phyloP scores from a whole-genome alignment of 1,140 invertebrate species.

The Drosophila ficusphila region DNA sequence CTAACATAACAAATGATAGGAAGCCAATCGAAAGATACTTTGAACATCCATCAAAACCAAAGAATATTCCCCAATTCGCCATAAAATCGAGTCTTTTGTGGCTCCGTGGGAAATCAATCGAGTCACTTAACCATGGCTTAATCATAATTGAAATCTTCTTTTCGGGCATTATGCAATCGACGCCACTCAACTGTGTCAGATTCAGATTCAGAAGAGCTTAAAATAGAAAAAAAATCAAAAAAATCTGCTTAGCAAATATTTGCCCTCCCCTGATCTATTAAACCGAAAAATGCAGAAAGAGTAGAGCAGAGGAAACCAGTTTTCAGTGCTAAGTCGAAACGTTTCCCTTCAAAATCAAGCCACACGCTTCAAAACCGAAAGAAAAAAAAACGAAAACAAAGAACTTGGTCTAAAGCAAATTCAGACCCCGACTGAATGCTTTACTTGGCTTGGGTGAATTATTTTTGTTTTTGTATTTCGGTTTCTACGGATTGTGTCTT shows the following conservation, averaged over 20 bases:
- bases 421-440: conserved; percentile 18
- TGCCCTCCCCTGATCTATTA: conserved; percentile 20
- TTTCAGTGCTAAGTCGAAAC: conserved; percentile 22
- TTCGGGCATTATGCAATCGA: conserved; percentile 37
- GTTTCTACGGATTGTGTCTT: conserved; percentile 36
- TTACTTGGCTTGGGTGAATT: conserved; percentile 8
- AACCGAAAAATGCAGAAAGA: conserved; percentile 32
- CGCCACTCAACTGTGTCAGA: conserved; percentile 37
- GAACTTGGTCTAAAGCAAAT: conserved; percentile 41
- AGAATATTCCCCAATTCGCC: conserved; percentile 23
- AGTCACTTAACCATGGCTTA: conserved; percentile 45
- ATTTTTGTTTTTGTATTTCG: conserved; percentile 7
- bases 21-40: conserved; percentile 33
- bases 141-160: conserved; percentile 52
- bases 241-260: conserved; percentile 7
- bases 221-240: conserved; percentile 1
- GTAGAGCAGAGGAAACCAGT: conserved; percentile 42
- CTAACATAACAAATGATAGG: conserved; percentile 22
- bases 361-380: conserved; percentile 1
- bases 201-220: conserved; percentile 26
- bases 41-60: conserved; percentile 26
- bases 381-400: conserved; percentile 37
- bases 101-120: conserved; percentile 45
- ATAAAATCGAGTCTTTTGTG: conserved; percentile 25
- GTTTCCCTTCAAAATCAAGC: conserved; percentile 45